These are phyloP conservation scores for Zoanthus solanderi DNA, from an alignment of 92 coral and sea anemone genomes.

Conservation along the genomic window DNA sequence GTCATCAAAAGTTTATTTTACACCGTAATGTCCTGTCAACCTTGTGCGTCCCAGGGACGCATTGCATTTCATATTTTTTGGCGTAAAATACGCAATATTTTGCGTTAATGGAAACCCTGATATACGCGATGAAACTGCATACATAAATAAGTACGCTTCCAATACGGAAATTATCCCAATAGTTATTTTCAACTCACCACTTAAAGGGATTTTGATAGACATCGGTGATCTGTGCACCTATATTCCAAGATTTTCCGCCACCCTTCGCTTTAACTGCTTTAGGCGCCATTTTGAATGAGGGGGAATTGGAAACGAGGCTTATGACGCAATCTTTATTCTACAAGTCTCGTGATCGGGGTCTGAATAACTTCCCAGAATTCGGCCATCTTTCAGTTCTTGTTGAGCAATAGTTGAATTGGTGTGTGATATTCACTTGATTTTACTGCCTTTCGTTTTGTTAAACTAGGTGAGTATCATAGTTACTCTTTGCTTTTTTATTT, in stretches of 20 bases:
- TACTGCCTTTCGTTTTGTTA: conserved; percentile 39
- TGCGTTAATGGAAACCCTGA: no score
- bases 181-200: conserved; percentile 69
- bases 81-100: no score
- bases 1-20: no score
- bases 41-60: no score
- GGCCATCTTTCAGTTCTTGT: conserved; percentile 80
- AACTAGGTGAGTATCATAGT: conserved; percentile 19
- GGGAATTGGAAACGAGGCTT: conserved; percentile 42
- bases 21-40: no score
- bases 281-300: conserved; percentile 81
- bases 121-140: no score
- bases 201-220: conserved; percentile 90
- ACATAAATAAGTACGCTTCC: no score
- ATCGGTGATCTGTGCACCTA: conserved; percentile 77
- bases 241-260: conserved; percentile 51
- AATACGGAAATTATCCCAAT: no score
- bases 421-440: conserved; percentile 40
- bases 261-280: conserved; percentile 65
- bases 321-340: conserved; percentile 78
- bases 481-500: background rate
- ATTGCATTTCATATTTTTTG: no score
- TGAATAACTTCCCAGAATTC: conserved; percentile 68
- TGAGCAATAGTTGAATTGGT: conserved; percentile 52
- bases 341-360: conserved; percentile 75